Evolutionary conservation across 2,888 invertebrate genomes (phyloP), one percentile per base, ranked within the genome.

Genomic region (Thereva unica): DNA sequence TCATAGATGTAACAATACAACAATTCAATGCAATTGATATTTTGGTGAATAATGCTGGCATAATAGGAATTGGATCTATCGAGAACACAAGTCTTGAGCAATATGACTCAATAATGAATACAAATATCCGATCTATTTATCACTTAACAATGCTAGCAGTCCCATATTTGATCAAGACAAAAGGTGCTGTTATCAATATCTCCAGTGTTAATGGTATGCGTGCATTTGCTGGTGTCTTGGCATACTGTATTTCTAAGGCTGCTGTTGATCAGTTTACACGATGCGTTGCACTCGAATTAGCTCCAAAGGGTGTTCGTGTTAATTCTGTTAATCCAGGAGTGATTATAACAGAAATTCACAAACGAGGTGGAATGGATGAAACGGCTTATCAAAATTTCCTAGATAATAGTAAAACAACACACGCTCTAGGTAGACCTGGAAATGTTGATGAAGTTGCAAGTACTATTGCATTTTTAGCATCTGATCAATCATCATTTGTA

Each of bases 251-350:
- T 79, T 95, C 95, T 0, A 98, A 99, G 82, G 87, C 95, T 44
- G 92, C 96, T 1, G 84, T 98, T 0, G 98, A 99, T 80, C 97
- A 97, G 78, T 89, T 99, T 72, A 98, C 98, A 0, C 86, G 92
- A 73, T 96, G 96, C 79, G 86, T 90, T 3, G 97, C 98, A 4
- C 81, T 99, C 67, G 97, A 94, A 76, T 78, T 94, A 63, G 93
- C 92, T 10, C 75, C 86, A 0, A 91, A 92, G 79, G 88, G 90
- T 69, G 93, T 97, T 0, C 83, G 97, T 68, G 95, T 94, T 0
- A 97, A 97, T 80, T 87, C 90, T 71, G 94, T 97, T 0, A 95
- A 95, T 80, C 97, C 97, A 10, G 78, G 97, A 59, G 97, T 97
- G 0, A 90, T 92, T 10, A 78, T 92, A 1, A 97, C 97, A 0